Base-by-base conservation (phyloP, 2,113 vertebrate species). In the Phainopepla nitens region DNA sequence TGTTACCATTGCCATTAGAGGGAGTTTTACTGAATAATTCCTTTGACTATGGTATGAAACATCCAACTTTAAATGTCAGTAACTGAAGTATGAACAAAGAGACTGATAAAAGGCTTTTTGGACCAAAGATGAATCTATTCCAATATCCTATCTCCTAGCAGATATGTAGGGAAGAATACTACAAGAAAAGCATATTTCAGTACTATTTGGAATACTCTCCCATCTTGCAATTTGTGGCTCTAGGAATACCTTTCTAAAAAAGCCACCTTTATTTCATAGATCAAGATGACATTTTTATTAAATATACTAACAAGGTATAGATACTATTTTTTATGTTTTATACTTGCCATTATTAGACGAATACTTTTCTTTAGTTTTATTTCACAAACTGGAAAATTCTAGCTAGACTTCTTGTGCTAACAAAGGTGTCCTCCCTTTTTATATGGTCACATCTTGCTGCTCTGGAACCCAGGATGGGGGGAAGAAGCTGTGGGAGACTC, bases 361-460 rank as follows among this genome's bases (percentile, higher is more conserved):
- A 73, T 7, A 76, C 1, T 33, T 53, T 33, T 65, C 42, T 73
- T 82, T 22, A 39, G 35, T 58, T 83, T 80, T 68, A 35, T 29
- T 82, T 54, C 25, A 29, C 2, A 4, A 68, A 21, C 47, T 82
- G 41, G 58, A 79, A 89, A 84, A 45, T 49, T 36, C 56, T 45
- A 58, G 51, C 31, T 68, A 49, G 12, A 53, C 51, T 42, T 53
- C 49, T 83, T n/a, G 22, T 41, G 25, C 18, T 41, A 78, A 69
- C 3, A 44, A 10, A 75, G 84, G 24, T 1, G 0, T 4, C 7
- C n/a, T 83, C 16, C 84, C 81, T 36, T 54, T n/a, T 9, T 35
- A 72, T 18, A 28, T 0, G 0, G 1, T 13, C 35, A 31, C 0
- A 0, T 13, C 8, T 17, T 71, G 28, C 56, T 66, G 39, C 44